A percentile compares a stretch with the other conserved stretches of the same genome.
phyloP scores from a whole-genome alignment of 2,113 vertebrate species.

The Columbina picui region DNA sequence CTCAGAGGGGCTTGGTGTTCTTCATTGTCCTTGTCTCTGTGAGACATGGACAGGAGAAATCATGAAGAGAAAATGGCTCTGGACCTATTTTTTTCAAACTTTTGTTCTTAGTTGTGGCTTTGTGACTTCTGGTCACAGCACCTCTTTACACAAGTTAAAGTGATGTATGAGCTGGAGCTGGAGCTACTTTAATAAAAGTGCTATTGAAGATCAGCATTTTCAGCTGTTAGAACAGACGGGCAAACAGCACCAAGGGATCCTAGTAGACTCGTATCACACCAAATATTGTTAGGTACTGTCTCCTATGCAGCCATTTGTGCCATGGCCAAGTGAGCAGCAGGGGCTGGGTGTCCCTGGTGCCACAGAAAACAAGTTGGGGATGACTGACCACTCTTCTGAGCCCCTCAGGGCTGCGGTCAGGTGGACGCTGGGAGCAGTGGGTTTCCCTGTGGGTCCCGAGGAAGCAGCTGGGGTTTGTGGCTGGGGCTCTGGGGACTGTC shows the following conservation, averaged over 20 bases:
- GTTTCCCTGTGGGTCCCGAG: neutral
- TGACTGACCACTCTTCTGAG: rapidly evolving
- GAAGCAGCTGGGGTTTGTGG: neutral
- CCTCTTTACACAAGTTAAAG: neutral
- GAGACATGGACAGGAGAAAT: neutral
- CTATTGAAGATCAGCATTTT: neutral
- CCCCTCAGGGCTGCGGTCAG: neutral
- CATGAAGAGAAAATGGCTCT: neutral
- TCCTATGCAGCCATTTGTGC: neutral
- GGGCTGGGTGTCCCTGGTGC: neutral
- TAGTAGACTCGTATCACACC: neutral
- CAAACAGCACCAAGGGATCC: neutral
- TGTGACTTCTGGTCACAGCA: neutral
- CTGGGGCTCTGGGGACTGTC: neutral
- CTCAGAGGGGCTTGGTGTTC: rapidly evolving
- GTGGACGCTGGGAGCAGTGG: neutral
- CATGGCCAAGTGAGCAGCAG: neutral
- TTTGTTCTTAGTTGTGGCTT: neutral
- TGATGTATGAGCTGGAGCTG: neutral
- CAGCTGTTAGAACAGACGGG: neutral
- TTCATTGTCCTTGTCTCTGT: neutral
- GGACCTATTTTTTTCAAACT: neutral
- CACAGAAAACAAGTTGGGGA: rapidly evolving
- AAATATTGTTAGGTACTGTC: rapidly evolving
- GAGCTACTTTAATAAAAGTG: neutral